phyloP scores from a whole-genome alignment of 2,113 vertebrate genomes.

The Psophia crepitans region DNA sequence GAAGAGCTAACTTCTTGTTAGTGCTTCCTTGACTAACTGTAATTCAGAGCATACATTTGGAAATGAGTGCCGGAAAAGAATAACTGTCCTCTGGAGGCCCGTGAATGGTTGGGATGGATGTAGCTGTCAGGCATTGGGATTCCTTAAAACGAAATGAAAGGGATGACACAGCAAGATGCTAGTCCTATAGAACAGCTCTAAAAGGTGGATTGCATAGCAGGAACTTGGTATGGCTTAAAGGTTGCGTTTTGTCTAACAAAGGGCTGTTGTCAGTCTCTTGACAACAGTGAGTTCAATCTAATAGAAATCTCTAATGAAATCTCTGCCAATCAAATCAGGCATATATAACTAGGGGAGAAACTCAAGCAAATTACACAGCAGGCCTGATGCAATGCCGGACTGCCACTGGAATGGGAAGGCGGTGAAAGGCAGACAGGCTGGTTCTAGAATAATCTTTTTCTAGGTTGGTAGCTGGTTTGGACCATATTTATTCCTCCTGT shows the following conservation, averaged over 20 bases:
- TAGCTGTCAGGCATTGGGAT: not conserved
- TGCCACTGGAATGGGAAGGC: not conserved
- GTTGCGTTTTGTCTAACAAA: not conserved
- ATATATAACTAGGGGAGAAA: not conserved
- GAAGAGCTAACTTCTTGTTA: not conserved
- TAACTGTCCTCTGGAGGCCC: not conserved
- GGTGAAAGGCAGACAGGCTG: not conserved
- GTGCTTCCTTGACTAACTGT: not conserved
- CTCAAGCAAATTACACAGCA: not conserved
- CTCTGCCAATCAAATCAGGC: not conserved
- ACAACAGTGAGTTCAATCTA: not conserved
- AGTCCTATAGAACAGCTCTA: not conserved
- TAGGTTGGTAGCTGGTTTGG: not conserved
- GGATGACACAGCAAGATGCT: slow-evolving; percentile 63
- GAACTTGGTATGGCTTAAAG: not conserved
- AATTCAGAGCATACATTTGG: not conserved
- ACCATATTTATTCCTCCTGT: not conserved
- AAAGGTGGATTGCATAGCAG: not conserved
- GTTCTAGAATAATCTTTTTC: not conserved
- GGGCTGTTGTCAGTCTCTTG: not conserved
- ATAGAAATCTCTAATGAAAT: not conserved
- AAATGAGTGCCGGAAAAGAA: not conserved
- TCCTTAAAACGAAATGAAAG: not conserved
- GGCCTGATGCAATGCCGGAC: not conserved
- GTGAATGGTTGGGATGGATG: not conserved